Base-by-base conservation (phyloP, 92 coral and sea anemone genomes). In the Umimayanthus chanpuru region DNA sequence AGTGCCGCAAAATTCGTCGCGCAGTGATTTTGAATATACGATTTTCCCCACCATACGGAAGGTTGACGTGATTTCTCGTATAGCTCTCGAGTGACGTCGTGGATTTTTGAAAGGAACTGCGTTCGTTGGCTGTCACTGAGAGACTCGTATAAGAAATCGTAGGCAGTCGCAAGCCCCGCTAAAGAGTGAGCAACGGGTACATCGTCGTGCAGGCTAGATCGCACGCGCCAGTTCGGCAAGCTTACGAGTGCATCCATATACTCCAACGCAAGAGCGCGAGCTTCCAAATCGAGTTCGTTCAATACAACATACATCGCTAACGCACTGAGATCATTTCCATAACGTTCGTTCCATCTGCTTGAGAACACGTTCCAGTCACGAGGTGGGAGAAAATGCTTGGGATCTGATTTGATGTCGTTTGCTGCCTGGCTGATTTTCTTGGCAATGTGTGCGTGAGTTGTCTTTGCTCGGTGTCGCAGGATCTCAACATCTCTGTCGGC, bases 181-280 rank as follows among this genome's bases (percentile, higher is more conserved):
- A 97, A 84, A 6, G 96, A 91, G 56, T 97, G 99, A 8, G 99
- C 96, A 4, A 97, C 95, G 0, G 99, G 99, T 0, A 97, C 96
- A 58, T 95, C 99, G 95, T 97, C 99, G 40, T 85, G 89, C 66
- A 94, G 72, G n/a, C 81, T 88, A 9, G 94, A 88, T 76, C 86
- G 91, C 11, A 97, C 99, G 11, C 96, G 89, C 99, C 99, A 97
- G 80, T 92, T 94, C 23, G 92, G 85, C 65, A 92, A 90, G 64
- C 90, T 81, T 5, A 87, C 82, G 18, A 97, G 87, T 7, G 85
- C 74, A 40, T 93, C 92, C 98, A 97, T 97, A 85, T 88, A 92
- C 55, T 73, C 70, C 72, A 92, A 86, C 0, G 96, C 97, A 8
- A 92, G 88, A n/a, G 89, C 89, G 16, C 91, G 88, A 8, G 96